Conservation (phyloP, 2,113 vertebrate species). For the Toxotes chatareus region DNA sequence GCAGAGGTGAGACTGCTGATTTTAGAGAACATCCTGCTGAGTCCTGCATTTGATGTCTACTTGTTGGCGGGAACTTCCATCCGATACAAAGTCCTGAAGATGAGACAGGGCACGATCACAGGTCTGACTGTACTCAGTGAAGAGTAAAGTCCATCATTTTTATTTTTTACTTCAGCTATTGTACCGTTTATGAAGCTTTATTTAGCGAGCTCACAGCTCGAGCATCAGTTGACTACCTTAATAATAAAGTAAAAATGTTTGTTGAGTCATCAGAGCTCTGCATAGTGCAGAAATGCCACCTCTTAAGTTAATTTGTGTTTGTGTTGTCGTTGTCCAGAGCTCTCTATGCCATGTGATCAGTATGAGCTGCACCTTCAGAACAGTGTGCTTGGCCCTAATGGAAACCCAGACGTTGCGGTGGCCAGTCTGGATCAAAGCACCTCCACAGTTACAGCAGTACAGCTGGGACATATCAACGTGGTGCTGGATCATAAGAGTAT, state of each 20-base stretch:
- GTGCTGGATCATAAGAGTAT: conserved; percentile 87
- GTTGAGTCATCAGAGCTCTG: conserved; percentile 1
- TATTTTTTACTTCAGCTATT: background rate
- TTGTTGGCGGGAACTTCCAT: conserved; percentile 92
- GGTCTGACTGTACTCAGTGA: conserved; percentile 81
- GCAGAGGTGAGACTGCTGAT: conserved; percentile 95
- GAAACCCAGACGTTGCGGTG: conserved; percentile 78
- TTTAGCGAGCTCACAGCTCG: background rate
- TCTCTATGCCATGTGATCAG: conserved; percentile 92
- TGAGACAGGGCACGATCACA: conserved; percentile 93
- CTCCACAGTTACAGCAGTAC: conserved; percentile 79
- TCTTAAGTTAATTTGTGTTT: conserved; percentile 3
- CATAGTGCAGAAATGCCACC: background rate
- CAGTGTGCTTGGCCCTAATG: conserved; percentile 75
- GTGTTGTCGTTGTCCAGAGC: conserved; percentile 79
- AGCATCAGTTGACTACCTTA: background rate
- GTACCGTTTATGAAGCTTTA: background rate
- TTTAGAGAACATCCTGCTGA: conserved; percentile 96
- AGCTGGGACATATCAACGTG: conserved; percentile 83
- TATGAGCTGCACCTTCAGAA: conserved; percentile 94
- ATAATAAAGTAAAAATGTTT: conserved; percentile 13
- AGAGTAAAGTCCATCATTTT: background rate
- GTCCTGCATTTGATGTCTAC: conserved; percentile 91
- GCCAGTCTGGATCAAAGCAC: conserved; percentile 87
- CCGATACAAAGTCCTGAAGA: conserved; percentile 93